These are phyloP conservation scores for Pollenia angustigena DNA, from an alignment of 2,888 invertebrate genomes.

Conservation along the genomic window DNA sequence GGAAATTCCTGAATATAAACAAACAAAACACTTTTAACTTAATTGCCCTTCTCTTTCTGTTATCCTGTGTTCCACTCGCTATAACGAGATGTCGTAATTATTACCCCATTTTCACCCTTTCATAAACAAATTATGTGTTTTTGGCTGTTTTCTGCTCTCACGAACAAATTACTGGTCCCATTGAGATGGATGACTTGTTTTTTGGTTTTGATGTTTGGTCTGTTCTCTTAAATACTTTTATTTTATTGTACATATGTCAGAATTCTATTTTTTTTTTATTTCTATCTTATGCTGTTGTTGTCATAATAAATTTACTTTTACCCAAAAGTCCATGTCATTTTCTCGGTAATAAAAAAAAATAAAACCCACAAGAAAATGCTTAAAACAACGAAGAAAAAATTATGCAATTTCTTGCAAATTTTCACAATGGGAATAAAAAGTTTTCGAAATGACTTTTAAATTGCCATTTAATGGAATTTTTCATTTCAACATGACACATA, in stretches of 20 bases:
- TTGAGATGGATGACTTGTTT: not conserved
- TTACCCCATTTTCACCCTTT: constrained; percentile 5
- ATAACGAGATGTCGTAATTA: no score
- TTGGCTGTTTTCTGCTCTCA: not conserved
- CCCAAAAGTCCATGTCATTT: not conserved
- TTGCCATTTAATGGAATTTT: constrained; percentile 22
- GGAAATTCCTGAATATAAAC: no score
- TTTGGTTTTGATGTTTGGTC: constrained; percentile 6
- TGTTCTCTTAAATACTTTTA: not conserved
- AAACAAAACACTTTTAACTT: no score
- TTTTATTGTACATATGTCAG: no score
- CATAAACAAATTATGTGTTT: not conserved
- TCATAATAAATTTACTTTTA: constrained; percentile 23
- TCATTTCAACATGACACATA: not conserved
- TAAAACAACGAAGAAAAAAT: not conserved
- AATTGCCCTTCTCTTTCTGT: not conserved
- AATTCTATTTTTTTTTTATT: not conserved
- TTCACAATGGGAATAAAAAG: constrained; percentile 10
- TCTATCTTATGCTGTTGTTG: not conserved
- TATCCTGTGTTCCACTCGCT: not conserved
- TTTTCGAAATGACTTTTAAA: constrained; percentile 26
- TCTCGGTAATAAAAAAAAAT: not conserved
- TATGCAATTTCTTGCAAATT: constrained; percentile 7
- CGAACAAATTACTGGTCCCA: not conserved
- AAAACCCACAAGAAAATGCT: not conserved